Evolutionary conservation across 1,140 invertebrate species (phyloP), one percentile per base, ranked within the genome.

Genomic region (Antheraea pernyi): DNA sequence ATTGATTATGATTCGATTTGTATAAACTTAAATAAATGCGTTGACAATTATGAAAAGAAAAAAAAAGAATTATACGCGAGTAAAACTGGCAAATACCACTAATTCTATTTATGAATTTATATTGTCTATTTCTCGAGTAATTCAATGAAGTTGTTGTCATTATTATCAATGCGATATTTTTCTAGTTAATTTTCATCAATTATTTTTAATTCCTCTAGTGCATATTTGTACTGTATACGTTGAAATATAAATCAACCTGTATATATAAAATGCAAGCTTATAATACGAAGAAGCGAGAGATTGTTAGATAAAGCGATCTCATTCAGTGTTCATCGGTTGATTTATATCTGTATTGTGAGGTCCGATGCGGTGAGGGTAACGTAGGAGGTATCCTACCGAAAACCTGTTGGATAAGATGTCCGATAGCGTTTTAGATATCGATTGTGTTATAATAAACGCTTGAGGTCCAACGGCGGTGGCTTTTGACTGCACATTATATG

Each of bases 291-390:
- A 73, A 80, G 79, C 76, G 19, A 59, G 19, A 75, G 80, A 82
- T 85, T 72, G 62, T 64, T 16, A 74, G 82, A 84, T 83, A 81
- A 82, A 74, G 75, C 77, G 81, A 85, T 83, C 79, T 83, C 79
- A 85, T 85, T 83, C 83, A 84, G 70, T 71, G 75, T 69, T 76
- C 78, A 75, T 63, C 65, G 53, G 59, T 76, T 85, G 83, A 83
- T 85, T 82, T 85, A 82, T 85, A 83, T 81, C 80, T 85, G 83
- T 85, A 85, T 85, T 84, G 81, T 85, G 73, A 81, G 74, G 61
- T 53, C 68, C 60, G 22, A 48, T 19, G 37, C 39, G 30, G 8
- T 61, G 36, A 67, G 65, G 19, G 37, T 68, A 42, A 19, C 19
- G 46, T 53, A 53, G 46, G 46, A 53, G 46, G 46, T 53, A 16